Evolutionary conservation across 2,797 vertebrate genomes (phyloP), one percentile per base, ranked within the genome.

Genomic region (Mus minutoides): DNA sequence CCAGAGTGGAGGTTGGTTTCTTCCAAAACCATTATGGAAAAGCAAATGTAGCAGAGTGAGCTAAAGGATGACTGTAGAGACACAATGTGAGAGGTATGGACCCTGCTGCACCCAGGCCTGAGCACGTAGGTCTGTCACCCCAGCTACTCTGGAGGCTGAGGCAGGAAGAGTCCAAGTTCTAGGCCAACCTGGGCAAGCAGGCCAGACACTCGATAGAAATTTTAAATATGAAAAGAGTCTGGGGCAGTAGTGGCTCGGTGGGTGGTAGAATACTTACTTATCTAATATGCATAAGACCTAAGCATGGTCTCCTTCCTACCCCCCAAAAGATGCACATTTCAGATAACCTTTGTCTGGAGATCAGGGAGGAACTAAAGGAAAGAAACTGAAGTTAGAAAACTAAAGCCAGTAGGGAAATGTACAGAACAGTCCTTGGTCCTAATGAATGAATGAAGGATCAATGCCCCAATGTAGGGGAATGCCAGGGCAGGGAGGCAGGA

Each of bases 291-390:
- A 37, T 43, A 26, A 77, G 88, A 40, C 26, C 6, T 29, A 19
- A 54, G 52, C 37, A 14, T 56, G 37, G 49, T 29, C 26, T 52
- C 17, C 26, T 6, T 10, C 1, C n/a, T n/a, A n/a, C 11, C 69
- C n/a, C 37, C n/a, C 52, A 40, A 88, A 26, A 79, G 29, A 75
- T 37, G 8, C 0, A 13, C 11, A 43, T n/a, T 76, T 22, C 34
- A 84, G 58, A 60, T 95, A 37, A 58, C 9, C 52, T 92, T 64
- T 69, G 2, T 73, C 60, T 92, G 12, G 69, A 78, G 40, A n/a
- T 21, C 77, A 56, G 43, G 14, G 71, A 86, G 62, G 21, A 92
- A 34, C 40, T 78, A 4, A 89, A 93, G 89, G 43, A 96, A 88
- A 78, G 62, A 60, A 52, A 67, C 58, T 52, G 60, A 56, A 56